A percentile compares a stretch with the other conserved stretches of the same genome.
These are phyloP conservation scores for Periophthalmus magnuspinnatus DNA, from an alignment of 2,797 vertebrate species.

Conservation along the genomic window DNA sequence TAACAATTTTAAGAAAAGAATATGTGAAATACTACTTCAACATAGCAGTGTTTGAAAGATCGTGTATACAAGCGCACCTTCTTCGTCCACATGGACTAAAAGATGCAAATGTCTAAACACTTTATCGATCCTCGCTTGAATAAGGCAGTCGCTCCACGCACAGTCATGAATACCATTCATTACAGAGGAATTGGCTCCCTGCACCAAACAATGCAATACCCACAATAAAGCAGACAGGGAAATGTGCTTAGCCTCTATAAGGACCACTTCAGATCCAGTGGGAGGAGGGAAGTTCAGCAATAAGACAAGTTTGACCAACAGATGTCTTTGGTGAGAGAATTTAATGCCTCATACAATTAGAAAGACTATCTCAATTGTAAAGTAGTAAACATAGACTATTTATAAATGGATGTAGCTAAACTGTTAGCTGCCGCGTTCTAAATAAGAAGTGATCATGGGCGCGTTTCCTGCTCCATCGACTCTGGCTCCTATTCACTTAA, in stretches of 20 bases:
- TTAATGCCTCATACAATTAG: background rate
- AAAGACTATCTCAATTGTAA: background rate
- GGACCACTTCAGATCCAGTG: constrained; percentile 12
- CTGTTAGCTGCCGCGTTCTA: too few species aligned
- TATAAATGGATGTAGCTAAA: too few species aligned
- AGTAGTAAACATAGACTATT: background rate
- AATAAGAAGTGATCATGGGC: too few species aligned
- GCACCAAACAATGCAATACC: constrained; percentile 18
- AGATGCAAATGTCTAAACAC: constrained; percentile 43
- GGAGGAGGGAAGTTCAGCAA: constrained; percentile 11
- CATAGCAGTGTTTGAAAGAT: background rate
- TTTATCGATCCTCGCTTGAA: constrained; percentile 50
- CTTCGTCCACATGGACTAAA: constrained; percentile 31
- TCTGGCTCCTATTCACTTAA: too few species aligned
- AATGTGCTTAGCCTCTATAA: constrained; percentile 40
- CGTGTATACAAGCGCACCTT: constrained; percentile 1
- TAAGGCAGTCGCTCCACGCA: constrained; percentile 46
- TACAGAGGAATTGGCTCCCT: constrained; percentile 40
- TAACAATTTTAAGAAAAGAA: background rate
- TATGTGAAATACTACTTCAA: background rate
- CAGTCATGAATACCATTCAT: constrained; percentile 55
- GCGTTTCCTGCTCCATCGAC: too few species aligned
- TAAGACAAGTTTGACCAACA: constrained; percentile 12
- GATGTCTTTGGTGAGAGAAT: constrained; percentile 12
- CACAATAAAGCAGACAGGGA: constrained; percentile 20